These are phyloP conservation scores for Euwallacea similis DNA, from an alignment of 1,140 invertebrate genomes.

Conservation along the genomic window DNA sequence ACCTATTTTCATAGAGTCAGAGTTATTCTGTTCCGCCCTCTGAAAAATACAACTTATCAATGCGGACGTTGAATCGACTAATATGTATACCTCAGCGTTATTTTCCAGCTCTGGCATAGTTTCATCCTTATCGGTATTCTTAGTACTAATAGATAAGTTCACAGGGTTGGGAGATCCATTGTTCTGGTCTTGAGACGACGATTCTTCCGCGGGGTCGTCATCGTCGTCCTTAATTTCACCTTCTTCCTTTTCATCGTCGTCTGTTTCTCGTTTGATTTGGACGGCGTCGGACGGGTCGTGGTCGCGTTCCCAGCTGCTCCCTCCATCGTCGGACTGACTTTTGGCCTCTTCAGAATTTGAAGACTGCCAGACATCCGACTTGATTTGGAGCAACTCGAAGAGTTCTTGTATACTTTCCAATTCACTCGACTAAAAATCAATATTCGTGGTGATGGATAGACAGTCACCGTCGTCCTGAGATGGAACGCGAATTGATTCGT, in stretches of 20 bases:
- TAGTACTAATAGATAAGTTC: constrained; percentile 67
- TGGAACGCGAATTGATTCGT: too few relatives aligned
- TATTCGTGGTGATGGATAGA: neutral
- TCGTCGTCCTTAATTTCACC: constrained; percentile 52
- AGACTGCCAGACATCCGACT: constrained; percentile 73
- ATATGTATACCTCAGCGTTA: constrained; percentile 42
- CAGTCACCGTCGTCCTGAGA: too few relatives aligned
- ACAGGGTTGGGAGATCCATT: constrained; percentile 67
- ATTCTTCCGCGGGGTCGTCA: constrained; percentile 43
- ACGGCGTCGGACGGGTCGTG: constrained; percentile 58
- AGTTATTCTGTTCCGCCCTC: constrained; percentile 46
- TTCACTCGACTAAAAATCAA: constrained; percentile 70
- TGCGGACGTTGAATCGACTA: neutral
- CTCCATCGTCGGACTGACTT: constrained; percentile 58
- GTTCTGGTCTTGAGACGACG: constrained; percentile 42
- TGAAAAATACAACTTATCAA: constrained; percentile 34
- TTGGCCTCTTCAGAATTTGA: constrained; percentile 54
- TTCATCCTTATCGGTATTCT: constrained; percentile 50
- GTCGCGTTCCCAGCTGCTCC: constrained; percentile 63
- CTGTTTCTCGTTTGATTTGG: constrained; percentile 63
- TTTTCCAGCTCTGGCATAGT: constrained; percentile 45
- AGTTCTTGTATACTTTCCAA: constrained; percentile 78
- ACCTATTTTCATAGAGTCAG: constrained; percentile 49
- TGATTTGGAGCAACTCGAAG: constrained; percentile 79
- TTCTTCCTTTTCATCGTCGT: constrained; percentile 53